Conservation (phyloP, 2,113 vertebrate species). For the Arothron firmamentum region DNA sequence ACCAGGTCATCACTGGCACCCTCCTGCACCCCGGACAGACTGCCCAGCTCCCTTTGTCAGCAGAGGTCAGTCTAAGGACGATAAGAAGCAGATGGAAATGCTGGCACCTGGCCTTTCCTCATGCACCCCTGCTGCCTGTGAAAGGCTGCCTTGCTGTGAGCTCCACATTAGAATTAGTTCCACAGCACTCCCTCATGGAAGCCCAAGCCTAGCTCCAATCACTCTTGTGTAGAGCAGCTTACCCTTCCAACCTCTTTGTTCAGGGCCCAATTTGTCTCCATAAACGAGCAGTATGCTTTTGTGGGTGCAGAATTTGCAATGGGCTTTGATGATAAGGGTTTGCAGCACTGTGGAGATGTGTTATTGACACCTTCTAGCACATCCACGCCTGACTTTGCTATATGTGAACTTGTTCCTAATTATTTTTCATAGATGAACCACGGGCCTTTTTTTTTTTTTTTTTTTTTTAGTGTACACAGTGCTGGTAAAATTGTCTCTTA, state of each 20-base stretch:
- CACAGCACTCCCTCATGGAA: conserved; percentile 66
- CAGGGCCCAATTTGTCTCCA: conserved; percentile 53
- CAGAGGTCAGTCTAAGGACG: conserved; percentile 70
- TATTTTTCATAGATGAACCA: conserved; percentile 19
- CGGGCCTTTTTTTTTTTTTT: conserved; percentile 45
- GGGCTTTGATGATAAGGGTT: conserved; percentile 9
- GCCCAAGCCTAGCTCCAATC: conserved; percentile 47
- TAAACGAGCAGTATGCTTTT: conserved; percentile 52
- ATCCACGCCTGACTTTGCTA: conserved; percentile 21
- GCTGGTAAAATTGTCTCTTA: conserved; percentile 54
- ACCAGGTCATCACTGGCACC: conserved; percentile 55
- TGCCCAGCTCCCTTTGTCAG: conserved; percentile 66
- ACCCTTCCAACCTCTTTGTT: conserved; percentile 58
- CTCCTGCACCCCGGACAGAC: conserved; percentile 51
- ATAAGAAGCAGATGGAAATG: conserved; percentile 77
- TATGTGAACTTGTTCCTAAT: conserved; percentile 13
- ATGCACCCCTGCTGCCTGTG: conserved; percentile 56
- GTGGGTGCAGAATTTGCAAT: conserved; percentile 10
- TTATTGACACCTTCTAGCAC: not conserved
- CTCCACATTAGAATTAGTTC: conserved; percentile 65
- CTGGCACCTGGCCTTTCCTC: conserved; percentile 66
- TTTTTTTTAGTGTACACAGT: conserved; percentile 47
- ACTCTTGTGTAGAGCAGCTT: conserved; percentile 57
- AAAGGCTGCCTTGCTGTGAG: conserved; percentile 57
- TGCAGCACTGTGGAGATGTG: not conserved